Evolutionary conservation across 2,797 vertebrate genomes (phyloP).

Genomic region (Gallinago nigripennis): DNA sequence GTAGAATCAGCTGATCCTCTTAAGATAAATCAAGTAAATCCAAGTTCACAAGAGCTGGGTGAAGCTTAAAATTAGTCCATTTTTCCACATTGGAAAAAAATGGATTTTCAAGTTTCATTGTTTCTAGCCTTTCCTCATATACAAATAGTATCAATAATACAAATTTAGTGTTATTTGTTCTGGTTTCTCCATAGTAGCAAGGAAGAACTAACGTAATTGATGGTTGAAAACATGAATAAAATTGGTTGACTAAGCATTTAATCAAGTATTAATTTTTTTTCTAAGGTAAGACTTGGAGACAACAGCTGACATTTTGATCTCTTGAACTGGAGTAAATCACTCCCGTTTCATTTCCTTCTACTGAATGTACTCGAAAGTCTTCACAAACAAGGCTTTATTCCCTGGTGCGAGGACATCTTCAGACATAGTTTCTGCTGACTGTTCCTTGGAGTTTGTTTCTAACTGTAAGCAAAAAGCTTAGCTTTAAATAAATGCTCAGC

Average conservation of each 20-base stretch:
- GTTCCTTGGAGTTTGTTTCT: constrained; percentile 1
- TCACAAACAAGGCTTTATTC: neutral
- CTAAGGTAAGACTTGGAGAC: neutral
- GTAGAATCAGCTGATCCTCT: neutral
- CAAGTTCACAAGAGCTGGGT: neutral
- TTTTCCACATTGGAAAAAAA: neutral
- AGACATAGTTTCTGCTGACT: neutral
- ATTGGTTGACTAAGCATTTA: neutral
- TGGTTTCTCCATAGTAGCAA: neutral
- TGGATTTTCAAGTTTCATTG: neutral
- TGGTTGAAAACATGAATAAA: neutral
- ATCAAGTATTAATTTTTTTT: neutral
- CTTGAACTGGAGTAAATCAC: neutral
- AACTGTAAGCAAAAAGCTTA: neutral
- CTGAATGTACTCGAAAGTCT: neutral
- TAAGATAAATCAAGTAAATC: neutral
- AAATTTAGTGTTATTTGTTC: neutral
- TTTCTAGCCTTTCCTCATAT: neutral
- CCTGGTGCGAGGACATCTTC: neutral
- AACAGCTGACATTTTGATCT: neutral
- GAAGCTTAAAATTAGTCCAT: neutral
- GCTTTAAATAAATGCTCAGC: constrained; percentile 26
- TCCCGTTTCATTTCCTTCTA: neutral
- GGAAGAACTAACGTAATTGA: neutral
- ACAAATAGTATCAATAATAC: neutral